phyloP scores from a whole-genome alignment of 2,888 invertebrate genomes.

The Drosophila algonquin region DNA sequence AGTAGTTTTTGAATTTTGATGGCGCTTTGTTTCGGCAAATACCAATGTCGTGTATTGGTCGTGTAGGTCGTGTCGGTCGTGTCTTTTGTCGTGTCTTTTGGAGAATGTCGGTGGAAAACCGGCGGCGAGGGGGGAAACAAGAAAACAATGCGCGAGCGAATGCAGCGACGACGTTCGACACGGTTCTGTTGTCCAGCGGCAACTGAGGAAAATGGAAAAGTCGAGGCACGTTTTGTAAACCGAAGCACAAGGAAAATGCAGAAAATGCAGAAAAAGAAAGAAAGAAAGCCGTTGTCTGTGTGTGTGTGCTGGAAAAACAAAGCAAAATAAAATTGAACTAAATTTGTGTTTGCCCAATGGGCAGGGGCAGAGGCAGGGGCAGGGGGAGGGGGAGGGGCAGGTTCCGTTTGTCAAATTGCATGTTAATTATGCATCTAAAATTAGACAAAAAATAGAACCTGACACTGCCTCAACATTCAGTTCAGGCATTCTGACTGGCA shows the following conservation, averaged over 20 bases:
- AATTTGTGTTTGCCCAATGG: constrained; percentile 27
- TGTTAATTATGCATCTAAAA: constrained; percentile 68
- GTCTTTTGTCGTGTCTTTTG: constrained; percentile 25
- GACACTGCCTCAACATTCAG: constrained; percentile 8
- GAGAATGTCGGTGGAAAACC: constrained; percentile 4
- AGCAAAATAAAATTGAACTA: constrained; percentile 25
- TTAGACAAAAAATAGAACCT: constrained; percentile 38
- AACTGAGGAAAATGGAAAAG: constrained; percentile 68
- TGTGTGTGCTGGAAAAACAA: constrained; percentile 6
- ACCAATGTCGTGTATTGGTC: too few relatives aligned
- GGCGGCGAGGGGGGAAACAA: background rate
- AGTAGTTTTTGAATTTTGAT: constrained; percentile 67
- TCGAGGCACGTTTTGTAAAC: constrained; percentile 44
- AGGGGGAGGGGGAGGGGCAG: too few relatives aligned
- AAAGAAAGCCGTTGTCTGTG: background rate
- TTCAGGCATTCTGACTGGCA: constrained; percentile 1
- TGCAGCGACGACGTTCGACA: constrained; percentile 29
- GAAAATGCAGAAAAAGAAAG: background rate
- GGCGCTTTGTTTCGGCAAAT: constrained; percentile 35
- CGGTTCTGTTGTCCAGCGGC: constrained; percentile 60
- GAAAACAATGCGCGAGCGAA: constrained; percentile 16
- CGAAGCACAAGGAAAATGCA: constrained; percentile 2
- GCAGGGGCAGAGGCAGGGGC: background rate
- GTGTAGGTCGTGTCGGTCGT: background rate
- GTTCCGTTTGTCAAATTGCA: constrained; percentile 57